These are phyloP conservation scores for Chydorus sphaericus DNA, from an alignment of 2,888 invertebrate genomes.

Conservation along the genomic window DNA sequence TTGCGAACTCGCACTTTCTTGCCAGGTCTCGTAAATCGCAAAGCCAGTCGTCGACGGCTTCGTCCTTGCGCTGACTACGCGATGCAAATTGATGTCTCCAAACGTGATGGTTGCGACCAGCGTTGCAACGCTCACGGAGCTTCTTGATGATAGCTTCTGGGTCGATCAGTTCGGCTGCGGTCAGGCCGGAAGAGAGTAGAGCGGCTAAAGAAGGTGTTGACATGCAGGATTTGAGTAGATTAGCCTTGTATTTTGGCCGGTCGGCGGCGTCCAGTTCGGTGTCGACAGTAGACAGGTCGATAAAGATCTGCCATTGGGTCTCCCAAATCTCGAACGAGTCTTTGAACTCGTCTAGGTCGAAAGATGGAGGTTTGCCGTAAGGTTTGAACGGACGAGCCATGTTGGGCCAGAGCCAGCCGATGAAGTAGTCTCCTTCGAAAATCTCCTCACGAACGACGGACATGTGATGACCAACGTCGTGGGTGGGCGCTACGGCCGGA, in stretches of 20 bases:
- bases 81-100: conserved; percentile 4
- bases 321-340: conserved; percentile 1
- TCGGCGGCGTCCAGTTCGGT: not conserved
- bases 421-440: not conserved
- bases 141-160: not conserved
- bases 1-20: conserved; percentile 3
- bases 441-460: too few relatives aligned
- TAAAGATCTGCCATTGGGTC: not conserved
- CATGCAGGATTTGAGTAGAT: not conserved
- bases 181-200: not conserved
- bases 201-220: not conserved
- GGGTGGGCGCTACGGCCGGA: too few relatives aligned
- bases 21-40: conserved; percentile 4
- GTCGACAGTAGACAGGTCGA: not conserved
- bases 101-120: not conserved
- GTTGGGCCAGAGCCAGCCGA: not conserved
- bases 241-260: not conserved
- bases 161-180: not conserved
- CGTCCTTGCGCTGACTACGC: not conserved
- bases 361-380: not conserved
- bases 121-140: conserved; percentile 1
- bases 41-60: conserved; percentile 1
- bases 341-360: conserved; percentile 2
- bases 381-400: not conserved
- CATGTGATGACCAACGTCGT: too few relatives aligned